phyloP scores from a whole-genome alignment of 2,797 vertebrate genomes.

The Chrosomus eos region DNA sequence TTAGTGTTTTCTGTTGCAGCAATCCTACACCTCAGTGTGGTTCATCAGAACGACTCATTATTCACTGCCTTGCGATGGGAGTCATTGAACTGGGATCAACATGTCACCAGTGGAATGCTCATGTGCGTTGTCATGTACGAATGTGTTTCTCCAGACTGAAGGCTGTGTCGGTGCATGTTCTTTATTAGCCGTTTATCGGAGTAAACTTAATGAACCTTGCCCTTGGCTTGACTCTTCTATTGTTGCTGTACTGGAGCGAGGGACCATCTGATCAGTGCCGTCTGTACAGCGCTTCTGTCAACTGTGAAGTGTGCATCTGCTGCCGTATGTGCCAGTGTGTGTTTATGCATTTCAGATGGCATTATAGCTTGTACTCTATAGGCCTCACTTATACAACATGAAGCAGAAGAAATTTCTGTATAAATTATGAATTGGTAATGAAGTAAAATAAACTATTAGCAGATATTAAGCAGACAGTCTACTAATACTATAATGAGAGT shows the following conservation, averaged over 20 bases:
- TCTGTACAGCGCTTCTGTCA: constrained; percentile 30
- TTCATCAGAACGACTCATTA: constrained; percentile 4
- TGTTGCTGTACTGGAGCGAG: constrained; percentile 71
- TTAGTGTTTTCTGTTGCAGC: neutral
- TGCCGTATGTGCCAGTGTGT: constrained; percentile 22
- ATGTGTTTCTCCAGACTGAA: constrained; percentile 17
- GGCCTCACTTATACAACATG: neutral
- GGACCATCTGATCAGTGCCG: constrained; percentile 71
- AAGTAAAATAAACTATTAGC: neutral
- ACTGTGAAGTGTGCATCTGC: constrained; percentile 34
- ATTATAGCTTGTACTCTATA: neutral
- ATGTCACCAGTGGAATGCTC: neutral
- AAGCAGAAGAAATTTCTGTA: neutral
- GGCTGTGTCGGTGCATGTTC: neutral
- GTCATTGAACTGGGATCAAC: constrained; percentile 6
- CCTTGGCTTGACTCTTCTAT: constrained; percentile 67
- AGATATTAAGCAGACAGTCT: neutral
- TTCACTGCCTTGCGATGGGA: neutral
- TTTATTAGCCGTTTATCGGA: constrained; percentile 33
- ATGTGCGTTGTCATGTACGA: neutral
- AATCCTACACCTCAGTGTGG: neutral
- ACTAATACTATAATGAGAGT: neutral
- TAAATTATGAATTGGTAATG: neutral
- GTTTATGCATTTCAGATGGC: constrained; percentile 11
- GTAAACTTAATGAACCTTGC: constrained; percentile 62